phyloP scores from a whole-genome alignment of 2,888 invertebrate genomes.

The Patella caerulea region DNA sequence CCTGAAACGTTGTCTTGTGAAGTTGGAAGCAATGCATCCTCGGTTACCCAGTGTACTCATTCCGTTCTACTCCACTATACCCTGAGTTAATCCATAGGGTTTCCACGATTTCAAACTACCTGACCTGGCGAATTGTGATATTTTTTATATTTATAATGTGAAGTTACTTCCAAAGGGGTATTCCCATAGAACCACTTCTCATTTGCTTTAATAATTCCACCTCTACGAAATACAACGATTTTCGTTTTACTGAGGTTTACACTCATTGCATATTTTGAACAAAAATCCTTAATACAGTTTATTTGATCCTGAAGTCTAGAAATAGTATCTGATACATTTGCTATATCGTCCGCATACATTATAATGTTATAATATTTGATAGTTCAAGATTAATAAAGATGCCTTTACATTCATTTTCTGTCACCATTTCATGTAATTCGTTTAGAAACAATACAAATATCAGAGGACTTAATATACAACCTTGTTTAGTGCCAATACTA shows the following conservation, averaged over 20 bases:
- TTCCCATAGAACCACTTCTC: slow-evolving; percentile 25
- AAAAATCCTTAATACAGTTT: slow-evolving; percentile 7
- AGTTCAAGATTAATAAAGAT: slow-evolving; percentile 17
- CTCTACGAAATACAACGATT: slow-evolving; percentile 26
- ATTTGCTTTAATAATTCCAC: slow-evolving; percentile 15
- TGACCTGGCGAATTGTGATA: too few species aligned
- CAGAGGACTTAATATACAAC: slow-evolving; percentile 12
- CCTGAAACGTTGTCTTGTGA: too few species aligned
- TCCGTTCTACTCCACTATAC: too few species aligned
- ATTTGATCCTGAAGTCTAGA: slow-evolving; percentile 12
- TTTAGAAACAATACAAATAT: slow-evolving; percentile 17
- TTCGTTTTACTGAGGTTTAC: slow-evolving; percentile 22
- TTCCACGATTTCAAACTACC: too few species aligned
- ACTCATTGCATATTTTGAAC: neutral
- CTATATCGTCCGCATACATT: slow-evolving; percentile 24
- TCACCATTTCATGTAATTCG: slow-evolving; percentile 13
- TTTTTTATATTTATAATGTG: slow-evolving; percentile 18
- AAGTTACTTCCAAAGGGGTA: slow-evolving; percentile 19
- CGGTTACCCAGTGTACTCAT: too few species aligned
- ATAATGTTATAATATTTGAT: slow-evolving; percentile 2
- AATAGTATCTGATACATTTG: slow-evolving; percentile 17
- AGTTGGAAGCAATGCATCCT: too few species aligned
- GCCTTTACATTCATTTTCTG: neutral
- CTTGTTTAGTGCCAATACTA: slow-evolving; percentile 21
- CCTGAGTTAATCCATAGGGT: too few species aligned